Conservation (phyloP, 1,140 invertebrate species). For the Centruroides vittatus region DNA sequence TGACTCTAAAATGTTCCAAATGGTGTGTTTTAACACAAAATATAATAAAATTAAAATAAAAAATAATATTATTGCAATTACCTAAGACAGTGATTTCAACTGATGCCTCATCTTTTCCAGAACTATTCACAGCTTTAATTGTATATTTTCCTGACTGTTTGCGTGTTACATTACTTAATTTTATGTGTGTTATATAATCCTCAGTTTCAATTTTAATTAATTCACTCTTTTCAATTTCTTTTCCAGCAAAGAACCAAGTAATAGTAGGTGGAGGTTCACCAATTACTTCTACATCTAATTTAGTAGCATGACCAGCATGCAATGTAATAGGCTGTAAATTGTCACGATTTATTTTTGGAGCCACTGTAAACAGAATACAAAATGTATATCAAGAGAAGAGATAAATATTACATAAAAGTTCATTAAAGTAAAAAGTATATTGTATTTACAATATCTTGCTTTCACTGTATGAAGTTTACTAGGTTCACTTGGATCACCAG, state of each 20-base stretch:
- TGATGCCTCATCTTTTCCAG: conserved; percentile 35
- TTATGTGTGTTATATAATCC: conserved; percentile 82
- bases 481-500: conserved; percentile 60
- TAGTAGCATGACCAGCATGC: conserved; percentile 67
- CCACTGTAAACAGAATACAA: conserved; percentile 58
- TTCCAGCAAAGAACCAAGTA: conserved; percentile 66
- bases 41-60: too few relatives aligned
- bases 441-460: conserved; percentile 23
- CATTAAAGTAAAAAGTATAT: not conserved
- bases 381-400: not conserved
- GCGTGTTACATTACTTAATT: conserved; percentile 53
- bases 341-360: conserved; percentile 87
- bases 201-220: conserved; percentile 44
- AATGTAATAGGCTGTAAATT: conserved; percentile 73
- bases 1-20: too few relatives aligned
- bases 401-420: not conserved
- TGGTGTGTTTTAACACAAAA: too few relatives aligned
- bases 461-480: conserved; percentile 27
- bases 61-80: conserved; percentile 22
- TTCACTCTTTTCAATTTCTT: conserved; percentile 23
- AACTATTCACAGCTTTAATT: conserved; percentile 35
- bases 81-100: conserved; percentile 50
- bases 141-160: conserved; percentile 45
- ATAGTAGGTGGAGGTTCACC: conserved; percentile 76
- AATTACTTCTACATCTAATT: conserved; percentile 75